A percentile compares a stretch with the other conserved stretches of the same genome.
phyloP scores from a whole-genome alignment of 1,140 invertebrate genomes.

The Sitophilus oryzae region DNA sequence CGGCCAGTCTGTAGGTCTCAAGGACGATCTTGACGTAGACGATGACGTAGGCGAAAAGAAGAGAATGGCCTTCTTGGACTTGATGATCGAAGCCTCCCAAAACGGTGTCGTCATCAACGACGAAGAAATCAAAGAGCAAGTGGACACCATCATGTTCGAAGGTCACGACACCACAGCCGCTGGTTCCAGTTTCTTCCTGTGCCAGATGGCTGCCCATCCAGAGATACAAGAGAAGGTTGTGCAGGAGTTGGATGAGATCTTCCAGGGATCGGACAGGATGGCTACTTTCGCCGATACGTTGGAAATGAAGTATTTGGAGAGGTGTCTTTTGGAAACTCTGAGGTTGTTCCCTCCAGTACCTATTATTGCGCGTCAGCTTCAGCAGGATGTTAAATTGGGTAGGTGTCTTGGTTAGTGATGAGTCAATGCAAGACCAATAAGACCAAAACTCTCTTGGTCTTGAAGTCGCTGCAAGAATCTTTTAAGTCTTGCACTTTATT shows the following conservation, averaged over 20 bases:
- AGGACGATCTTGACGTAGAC: slow-evolving; percentile 74
- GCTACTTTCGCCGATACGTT: slow-evolving; percentile 69
- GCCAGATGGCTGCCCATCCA: slow-evolving; percentile 72
- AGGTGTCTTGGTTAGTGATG: too few species aligned
- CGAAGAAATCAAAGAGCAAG: slow-evolving; percentile 87
- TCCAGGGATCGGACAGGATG: slow-evolving; percentile 69
- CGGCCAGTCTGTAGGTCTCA: slow-evolving; percentile 65
- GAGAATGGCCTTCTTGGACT: slow-evolving; percentile 87
- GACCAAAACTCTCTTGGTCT: too few species aligned
- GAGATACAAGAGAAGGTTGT: slow-evolving; percentile 69
- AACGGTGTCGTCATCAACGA: slow-evolving; percentile 73
- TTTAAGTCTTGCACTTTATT: too few species aligned
- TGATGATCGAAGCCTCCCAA: slow-evolving; percentile 78
- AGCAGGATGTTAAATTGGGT: slow-evolving; percentile 62
- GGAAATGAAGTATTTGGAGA: slow-evolving; percentile 79
- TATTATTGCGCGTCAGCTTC: slow-evolving; percentile 65
- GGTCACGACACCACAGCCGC: slow-evolving; percentile 90
- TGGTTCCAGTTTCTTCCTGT: slow-evolving; percentile 79
- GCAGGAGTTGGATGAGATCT: slow-evolving; percentile 76
- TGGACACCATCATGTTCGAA: slow-evolving; percentile 94
- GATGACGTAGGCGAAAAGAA: slow-evolving; percentile 79
- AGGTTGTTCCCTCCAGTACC: slow-evolving; percentile 83
- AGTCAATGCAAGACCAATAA: too few species aligned
- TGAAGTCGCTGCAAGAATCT: too few species aligned
- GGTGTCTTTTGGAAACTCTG: slow-evolving; percentile 76